phyloP scores from a whole-genome alignment of 2,113 vertebrate species.

The Bubo blakistoni region DNA sequence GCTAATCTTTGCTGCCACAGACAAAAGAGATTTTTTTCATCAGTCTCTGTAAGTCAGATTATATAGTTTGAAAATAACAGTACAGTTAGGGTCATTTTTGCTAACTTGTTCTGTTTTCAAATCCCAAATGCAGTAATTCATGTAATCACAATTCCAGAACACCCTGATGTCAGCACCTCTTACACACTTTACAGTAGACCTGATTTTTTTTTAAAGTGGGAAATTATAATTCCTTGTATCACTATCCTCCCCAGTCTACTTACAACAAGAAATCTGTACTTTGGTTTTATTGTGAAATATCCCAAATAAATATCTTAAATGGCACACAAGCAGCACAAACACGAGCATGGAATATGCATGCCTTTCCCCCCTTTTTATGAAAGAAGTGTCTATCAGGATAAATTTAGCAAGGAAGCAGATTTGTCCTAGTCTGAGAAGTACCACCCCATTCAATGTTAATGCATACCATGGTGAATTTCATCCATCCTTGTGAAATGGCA shows the following conservation, averaged over 20 bases:
- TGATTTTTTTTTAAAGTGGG: background rate
- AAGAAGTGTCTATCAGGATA: background rate
- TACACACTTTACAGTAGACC: background rate
- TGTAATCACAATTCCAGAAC: background rate
- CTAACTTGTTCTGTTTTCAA: background rate
- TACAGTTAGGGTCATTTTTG: background rate
- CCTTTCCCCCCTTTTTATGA: background rate
- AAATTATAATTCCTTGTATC: background rate
- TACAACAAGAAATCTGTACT: background rate
- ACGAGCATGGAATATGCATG: background rate
- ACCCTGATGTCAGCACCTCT: background rate
- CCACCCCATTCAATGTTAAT: background rate
- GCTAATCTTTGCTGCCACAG: background rate
- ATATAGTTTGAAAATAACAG: background rate
- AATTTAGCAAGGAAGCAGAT: background rate
- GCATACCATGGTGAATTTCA: background rate
- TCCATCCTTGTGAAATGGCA: background rate
- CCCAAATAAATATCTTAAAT: background rate
- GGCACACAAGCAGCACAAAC: background rate
- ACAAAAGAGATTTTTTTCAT: background rate
- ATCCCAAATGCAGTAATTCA: background rate
- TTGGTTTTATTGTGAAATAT: background rate
- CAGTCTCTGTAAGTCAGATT: background rate
- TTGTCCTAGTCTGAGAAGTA: background rate
- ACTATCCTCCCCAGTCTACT: background rate